Evolutionary conservation across 2,113 vertebrate genomes (phyloP), one percentile per base, ranked within the genome.

Genomic region (Protomyctophum bolini): DNA sequence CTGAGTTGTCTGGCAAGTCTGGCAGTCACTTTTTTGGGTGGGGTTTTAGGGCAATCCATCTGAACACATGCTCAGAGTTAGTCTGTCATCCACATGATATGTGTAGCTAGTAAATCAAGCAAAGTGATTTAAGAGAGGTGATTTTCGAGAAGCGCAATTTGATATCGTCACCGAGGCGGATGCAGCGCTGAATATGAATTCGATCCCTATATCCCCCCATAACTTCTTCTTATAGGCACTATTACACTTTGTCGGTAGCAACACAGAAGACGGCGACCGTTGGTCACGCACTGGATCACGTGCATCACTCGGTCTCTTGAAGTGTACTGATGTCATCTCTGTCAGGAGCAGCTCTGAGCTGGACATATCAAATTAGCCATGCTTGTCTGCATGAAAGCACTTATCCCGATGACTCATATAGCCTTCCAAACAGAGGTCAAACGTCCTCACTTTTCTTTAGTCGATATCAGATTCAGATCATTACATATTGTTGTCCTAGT

Each of bases 311-410:
- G 6, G 8, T 14, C 50, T 69, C 58, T 72, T 63, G n/a, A 81
- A 71, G 69, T 60, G 61, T 63, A 73, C 64, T 70, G 80, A 86
- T 87, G 79, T 88, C 75, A 84, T 72, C 70, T 61, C 70, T 85
- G 85, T 79, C 72, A 52, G 63, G 74, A 48, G 66, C 51, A 10
- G 68, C 61, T 61, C 49, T 29, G 10, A 64, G 61, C 64, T 81
- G 72, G 64, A 82, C 82, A 60, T 84, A 77, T 80, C 78, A 81
- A 86, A 84, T 88, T 84, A 84, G 74, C 76, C 68, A 67, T 65
- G 28, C 66, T 72, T 78, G 77, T 81, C 79, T 80, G 76, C 73
- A 84, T 83, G 68, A 73, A 80, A 76, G 76, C 71, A 73, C 69
- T 84, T 72, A 71, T 79, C 62, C 61, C 62, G 72, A 21, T 86